A percentile compares a stretch with the other conserved stretches of the same genome.
Evolutionary conservation across 2,797 vertebrate species (phyloP).

Genomic region (Sebastes itinus): DNA sequence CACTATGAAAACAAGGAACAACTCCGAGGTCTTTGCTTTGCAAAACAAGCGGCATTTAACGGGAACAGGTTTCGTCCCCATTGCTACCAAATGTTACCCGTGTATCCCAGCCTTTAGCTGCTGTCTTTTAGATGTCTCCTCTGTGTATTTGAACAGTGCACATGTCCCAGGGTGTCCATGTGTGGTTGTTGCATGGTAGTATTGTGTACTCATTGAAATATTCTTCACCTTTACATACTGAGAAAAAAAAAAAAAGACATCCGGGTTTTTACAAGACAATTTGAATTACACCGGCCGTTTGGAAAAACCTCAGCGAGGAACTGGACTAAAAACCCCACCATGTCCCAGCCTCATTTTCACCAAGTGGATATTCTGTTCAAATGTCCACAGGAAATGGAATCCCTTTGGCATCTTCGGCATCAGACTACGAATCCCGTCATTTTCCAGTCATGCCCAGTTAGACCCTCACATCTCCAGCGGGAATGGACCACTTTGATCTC

Average conservation of each 20-base stretch:
- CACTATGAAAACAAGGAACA: background rate
- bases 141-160: constrained; percentile 64
- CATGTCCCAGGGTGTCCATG: constrained; percentile 62
- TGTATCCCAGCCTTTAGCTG: constrained; percentile 49
- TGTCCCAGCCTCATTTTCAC: background rate
- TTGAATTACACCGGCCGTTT: constrained; percentile 10
- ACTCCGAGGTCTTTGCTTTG: background rate
- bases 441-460: background rate
- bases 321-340: constrained; percentile 7
- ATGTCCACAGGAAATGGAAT: constrained; percentile 23
- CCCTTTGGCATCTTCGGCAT: background rate
- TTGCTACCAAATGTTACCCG: constrained; percentile 54
- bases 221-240: constrained; percentile 42
- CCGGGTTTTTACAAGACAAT: constrained; percentile 18
- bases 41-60: background rate
- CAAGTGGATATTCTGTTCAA: background rate
- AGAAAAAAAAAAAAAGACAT: constrained; percentile 20
- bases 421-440: background rate
- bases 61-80: background rate
- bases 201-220: constrained; percentile 53
- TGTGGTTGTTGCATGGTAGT: constrained; percentile 71
- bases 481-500: constrained; percentile 7
- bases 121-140: constrained; percentile 65
- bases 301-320: background rate
- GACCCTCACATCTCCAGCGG: background rate